Evolutionary conservation across 1,140 invertebrate genomes (phyloP).

Genomic region (Aphaenogaster floridana): DNA sequence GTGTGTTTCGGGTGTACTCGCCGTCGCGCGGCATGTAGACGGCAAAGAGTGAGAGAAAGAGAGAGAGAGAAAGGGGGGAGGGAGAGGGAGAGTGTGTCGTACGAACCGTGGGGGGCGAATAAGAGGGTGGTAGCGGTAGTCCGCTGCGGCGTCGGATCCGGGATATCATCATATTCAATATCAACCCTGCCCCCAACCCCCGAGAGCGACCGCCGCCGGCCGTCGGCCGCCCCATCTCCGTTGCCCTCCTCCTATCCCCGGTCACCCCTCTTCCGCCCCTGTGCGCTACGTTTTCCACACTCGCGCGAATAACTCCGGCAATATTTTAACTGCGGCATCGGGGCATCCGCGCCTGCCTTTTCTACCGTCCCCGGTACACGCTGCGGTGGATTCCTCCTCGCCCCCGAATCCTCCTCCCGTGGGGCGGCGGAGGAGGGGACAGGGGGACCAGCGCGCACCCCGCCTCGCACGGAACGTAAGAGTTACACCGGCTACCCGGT

Average conservation of each 20-base stretch:
- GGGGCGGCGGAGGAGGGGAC: conserved; percentile 9
- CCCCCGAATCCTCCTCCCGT: not conserved
- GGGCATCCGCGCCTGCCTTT: conserved; percentile 52
- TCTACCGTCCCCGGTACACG: conserved; percentile 32
- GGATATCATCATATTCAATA: conserved; percentile 84
- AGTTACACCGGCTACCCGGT: conserved; percentile 55
- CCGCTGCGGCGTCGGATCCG: conserved; percentile 77
- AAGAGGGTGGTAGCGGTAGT: conserved; percentile 79
- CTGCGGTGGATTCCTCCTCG: conserved; percentile 25
- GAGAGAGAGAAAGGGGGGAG: conserved; percentile 41
- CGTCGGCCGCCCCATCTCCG: conserved; percentile 31
- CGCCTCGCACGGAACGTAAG: conserved; percentile 41
- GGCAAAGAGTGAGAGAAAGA: conserved; percentile 2
- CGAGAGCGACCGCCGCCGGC: conserved; percentile 36
- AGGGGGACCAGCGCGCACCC: not conserved
- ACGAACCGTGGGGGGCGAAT: conserved; percentile 73
- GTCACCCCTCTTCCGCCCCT: not conserved
- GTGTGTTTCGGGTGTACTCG: conserved; percentile 18
- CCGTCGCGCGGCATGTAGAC: not conserved
- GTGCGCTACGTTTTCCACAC: conserved; percentile 71
- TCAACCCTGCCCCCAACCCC: conserved; percentile 75
- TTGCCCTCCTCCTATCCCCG: conserved; percentile 45
- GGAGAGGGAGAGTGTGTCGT: conserved; percentile 61
- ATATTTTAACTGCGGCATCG: conserved; percentile 81
- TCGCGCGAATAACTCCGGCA: conserved; percentile 80